Base-by-base conservation (phyloP, 2,113 vertebrate species). In the Daubentonia madagascariensis region DNA sequence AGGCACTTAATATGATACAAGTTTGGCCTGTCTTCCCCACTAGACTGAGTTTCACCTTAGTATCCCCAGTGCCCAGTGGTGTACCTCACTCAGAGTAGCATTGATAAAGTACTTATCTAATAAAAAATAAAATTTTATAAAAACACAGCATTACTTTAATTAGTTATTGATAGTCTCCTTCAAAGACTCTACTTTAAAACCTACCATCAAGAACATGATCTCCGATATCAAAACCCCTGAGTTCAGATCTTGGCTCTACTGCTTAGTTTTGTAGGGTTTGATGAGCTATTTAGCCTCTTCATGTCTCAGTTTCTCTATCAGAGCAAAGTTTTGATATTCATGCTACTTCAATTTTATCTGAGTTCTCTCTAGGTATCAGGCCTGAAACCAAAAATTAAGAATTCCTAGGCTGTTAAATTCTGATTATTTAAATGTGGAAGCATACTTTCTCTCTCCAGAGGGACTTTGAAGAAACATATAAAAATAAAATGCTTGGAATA, bases 391-490 rank as follows among this genome's bases (percentile, higher is more conserved):
- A 72, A 92, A 63, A 37, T 59, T 17, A 93, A 54, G 23, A 91
- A 93, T 73, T 72, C 28, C 45, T 83, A 45, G 80, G 32, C 37
- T 85, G 8, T 92, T 72, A 72, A 76, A 75, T 76, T 89, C 52
- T 83, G 48, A 85, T 91, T 89, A 91, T 80, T 95, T 91, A 96
- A 96, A 92, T 96, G 32, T 75, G 9, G 63, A 85, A 45, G 65
- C 43, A 10, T 30, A 40, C 20, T 91, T 89, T 84, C 40, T 89
- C 61, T 78, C 52, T 93, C 57, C 57, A 70, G 37, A 92, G 63
- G 20, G 16, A 13, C 80, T 96, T 72, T 70, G 43, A 80, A 85
- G 40, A 89, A 67, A 12, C 48, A 63, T 68, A n/a, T 75, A 59
- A 88, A 89, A 88, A 61, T 81, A 92, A 61, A 93, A 57, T 76